phyloP scores from a whole-genome alignment of 2,113 vertebrate species.

The Aviceda subcristata region DNA sequence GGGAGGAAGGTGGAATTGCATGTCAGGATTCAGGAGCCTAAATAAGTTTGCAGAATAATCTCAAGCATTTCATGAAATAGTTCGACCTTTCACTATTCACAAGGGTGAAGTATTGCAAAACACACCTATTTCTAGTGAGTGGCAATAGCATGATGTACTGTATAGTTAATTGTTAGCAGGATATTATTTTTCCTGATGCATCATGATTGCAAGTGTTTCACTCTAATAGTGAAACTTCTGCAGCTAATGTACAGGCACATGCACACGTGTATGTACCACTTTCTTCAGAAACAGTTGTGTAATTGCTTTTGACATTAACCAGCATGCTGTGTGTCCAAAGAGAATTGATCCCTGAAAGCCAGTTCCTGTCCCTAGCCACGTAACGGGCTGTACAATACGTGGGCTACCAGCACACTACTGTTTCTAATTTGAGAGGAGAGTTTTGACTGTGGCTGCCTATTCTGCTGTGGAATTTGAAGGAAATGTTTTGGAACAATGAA shows the following conservation, averaged over 20 bases:
- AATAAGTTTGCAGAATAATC: neutral
- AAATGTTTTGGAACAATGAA: neutral
- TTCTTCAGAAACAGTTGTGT: neutral
- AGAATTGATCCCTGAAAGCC: neutral
- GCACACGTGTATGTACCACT: neutral
- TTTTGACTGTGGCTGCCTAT: neutral
- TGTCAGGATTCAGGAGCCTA: neutral
- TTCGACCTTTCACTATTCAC: neutral
- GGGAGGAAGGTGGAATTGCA: neutral
- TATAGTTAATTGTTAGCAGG: neutral
- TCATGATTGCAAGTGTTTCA: neutral
- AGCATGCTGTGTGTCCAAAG: neutral
- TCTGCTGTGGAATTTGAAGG: neutral
- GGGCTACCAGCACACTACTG: neutral
- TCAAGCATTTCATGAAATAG: neutral
- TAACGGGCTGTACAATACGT: accelerated
- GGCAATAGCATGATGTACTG: neutral
- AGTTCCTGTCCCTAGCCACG: neutral
- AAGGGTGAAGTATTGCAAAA: neutral
- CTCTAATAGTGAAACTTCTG: neutral
- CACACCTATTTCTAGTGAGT: neutral
- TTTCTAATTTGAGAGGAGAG: neutral
- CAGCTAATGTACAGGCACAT: neutral
- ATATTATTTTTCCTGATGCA: neutral
- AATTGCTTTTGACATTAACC: neutral